These are phyloP conservation scores for Eulemur rufifrons DNA, from an alignment of 2,113 vertebrate species.

Conservation along the genomic window DNA sequence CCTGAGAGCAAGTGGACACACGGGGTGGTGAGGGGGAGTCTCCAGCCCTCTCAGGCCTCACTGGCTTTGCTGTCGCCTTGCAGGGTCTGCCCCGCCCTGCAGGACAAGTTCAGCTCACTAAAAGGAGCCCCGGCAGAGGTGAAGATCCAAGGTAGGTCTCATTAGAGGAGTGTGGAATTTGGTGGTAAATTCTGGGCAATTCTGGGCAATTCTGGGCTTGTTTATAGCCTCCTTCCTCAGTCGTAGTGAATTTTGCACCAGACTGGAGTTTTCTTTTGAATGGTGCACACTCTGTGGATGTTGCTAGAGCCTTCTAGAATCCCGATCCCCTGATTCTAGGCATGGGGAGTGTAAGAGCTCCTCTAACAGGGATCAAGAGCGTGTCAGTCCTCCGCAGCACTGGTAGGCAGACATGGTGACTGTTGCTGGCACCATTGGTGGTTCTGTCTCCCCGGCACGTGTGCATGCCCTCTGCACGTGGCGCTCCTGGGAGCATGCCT, in stretches of 20 bases:
- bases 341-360: background rate
- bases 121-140: constrained; percentile 74
- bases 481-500: background rate
- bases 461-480: accelerated
- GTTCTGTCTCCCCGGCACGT: background rate
- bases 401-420: background rate
- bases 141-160: constrained; percentile 84
- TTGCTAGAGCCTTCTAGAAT: background rate
- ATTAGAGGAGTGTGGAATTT: background rate
- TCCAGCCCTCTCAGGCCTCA: constrained; percentile 33
- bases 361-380: background rate
- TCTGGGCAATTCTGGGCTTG: background rate
- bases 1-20: background rate
- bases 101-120: constrained; percentile 59
- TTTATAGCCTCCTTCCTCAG: background rate
- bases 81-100: constrained; percentile 75
- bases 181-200: background rate
- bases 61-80: background rate
- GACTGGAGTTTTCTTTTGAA: background rate
- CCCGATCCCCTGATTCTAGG: too few species aligned
- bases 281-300: background rate
- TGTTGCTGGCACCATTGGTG: background rate
- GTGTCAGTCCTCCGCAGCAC: background rate
- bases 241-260: background rate
- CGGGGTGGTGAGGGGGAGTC: background rate